Percentiles rank a stretch among this genome's conserved stretches.
Conservation (phyloP, 2,113 vertebrate species). For the Platanista minor region DNA sequence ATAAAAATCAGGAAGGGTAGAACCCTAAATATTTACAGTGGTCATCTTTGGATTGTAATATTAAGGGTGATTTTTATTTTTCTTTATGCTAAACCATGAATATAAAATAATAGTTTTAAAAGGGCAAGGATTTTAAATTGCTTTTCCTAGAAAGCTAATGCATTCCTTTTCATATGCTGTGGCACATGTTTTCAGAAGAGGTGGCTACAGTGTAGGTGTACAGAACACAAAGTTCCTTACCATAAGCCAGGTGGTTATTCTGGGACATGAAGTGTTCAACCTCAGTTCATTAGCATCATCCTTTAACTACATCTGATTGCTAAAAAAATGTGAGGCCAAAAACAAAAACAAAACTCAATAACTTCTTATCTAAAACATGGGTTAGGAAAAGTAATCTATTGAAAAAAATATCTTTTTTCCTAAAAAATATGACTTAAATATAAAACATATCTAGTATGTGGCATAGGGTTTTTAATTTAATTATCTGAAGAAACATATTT, state of each 20-base stretch:
- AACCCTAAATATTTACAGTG: not conserved
- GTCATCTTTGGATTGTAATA: not conserved
- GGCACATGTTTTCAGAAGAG: not conserved
- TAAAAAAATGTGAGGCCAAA: not conserved
- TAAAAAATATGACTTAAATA: slow-evolving; percentile 26
- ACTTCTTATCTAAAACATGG: not conserved
- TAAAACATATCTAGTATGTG: not conserved
- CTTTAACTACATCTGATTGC: not conserved
- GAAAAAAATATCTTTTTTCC: not conserved
- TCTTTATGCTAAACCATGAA: not conserved
- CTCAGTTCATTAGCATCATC: not conserved
- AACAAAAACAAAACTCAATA: not conserved
- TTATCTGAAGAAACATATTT: slow-evolving; percentile 28
- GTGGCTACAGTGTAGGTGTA: too few species aligned
- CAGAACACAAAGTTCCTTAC: not conserved
- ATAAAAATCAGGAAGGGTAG: not conserved
- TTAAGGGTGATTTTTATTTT: not conserved
- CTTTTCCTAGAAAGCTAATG: not conserved
- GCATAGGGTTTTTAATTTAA: slow-evolving; percentile 52
- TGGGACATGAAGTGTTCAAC: not conserved
- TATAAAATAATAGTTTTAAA: not conserved
- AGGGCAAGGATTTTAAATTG: not conserved
- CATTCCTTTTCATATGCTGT: not conserved
- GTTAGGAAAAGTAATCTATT: not conserved
- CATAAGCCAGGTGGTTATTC: not conserved